phyloP scores from a whole-genome alignment of 2,113 vertebrate species.

The Aldabrachelys gigantea region DNA sequence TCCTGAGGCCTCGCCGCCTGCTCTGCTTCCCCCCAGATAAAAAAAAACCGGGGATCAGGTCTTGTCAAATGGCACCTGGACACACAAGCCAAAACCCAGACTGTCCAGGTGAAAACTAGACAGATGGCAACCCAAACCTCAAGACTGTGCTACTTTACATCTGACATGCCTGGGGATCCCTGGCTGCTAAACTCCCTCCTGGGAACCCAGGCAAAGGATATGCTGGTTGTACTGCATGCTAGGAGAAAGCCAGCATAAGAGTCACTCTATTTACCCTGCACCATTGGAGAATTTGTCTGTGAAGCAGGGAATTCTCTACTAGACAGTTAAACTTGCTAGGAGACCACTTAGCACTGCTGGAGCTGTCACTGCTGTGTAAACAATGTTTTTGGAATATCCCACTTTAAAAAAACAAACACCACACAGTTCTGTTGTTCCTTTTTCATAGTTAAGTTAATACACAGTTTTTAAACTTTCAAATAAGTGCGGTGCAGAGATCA shows the following conservation, averaged over 20 bases:
- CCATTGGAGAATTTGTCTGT: not conserved
- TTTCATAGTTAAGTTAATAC: not conserved
- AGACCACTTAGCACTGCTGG: not conserved
- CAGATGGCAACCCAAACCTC: too few species aligned
- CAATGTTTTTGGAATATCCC: not conserved
- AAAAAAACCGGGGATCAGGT: too few species aligned
- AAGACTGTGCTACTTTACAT: not conserved
- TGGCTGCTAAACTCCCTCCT: too few species aligned
- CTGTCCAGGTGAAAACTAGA: too few species aligned
- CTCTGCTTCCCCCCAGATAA: too few species aligned
- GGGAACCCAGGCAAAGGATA: not conserved
- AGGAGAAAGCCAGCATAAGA: not conserved
- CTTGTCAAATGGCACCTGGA: too few species aligned
- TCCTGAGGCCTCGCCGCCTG: too few species aligned
- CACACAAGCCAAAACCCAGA: too few species aligned
- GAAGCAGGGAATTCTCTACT: not conserved
- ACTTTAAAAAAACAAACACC: not conserved
- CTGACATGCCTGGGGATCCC: too few species aligned
- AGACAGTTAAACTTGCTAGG: not conserved
- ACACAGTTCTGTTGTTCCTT: not conserved
- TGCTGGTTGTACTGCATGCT: not conserved
- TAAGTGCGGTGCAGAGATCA: fast-evolving
- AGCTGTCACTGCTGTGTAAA: not conserved
- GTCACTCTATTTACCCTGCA: not conserved
- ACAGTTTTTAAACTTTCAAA: not conserved